These are phyloP conservation scores for Spizaetus ornatus DNA, from an alignment of 2,113 vertebrate genomes.

Conservation along the genomic window DNA sequence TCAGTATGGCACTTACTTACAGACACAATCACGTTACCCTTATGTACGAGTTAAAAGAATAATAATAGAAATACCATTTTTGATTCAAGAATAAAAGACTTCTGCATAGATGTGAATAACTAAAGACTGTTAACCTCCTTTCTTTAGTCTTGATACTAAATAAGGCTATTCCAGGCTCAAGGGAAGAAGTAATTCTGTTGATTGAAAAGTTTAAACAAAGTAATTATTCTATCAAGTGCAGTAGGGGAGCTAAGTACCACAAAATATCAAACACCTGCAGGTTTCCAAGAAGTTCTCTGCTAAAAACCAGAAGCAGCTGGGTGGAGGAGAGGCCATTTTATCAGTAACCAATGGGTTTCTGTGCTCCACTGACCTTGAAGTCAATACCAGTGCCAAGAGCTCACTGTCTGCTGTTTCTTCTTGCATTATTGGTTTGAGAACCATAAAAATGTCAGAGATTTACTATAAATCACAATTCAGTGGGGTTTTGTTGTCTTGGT, in stretches of 20 bases:
- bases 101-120: constrained; percentile 1
- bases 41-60: constrained; percentile 43
- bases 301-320: constrained; percentile 49
- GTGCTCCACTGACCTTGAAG: constrained; percentile 46
- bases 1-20: constrained; percentile 59
- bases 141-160: neutral
- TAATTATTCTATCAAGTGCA: neutral
- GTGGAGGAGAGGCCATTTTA: constrained; percentile 28
- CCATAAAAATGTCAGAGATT: constrained; percentile 31
- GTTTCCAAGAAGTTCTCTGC: neutral
- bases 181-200: neutral
- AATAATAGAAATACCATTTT: constrained; percentile 60
- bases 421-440: constrained; percentile 46
- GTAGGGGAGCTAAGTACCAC: neutral
- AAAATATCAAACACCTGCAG: constrained; percentile 19
- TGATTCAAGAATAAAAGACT: constrained; percentile 62
- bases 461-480: constrained; percentile 35
- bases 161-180: neutral
- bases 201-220: constrained; percentile 32
- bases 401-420: neutral
- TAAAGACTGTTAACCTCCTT: constrained; percentile 45
- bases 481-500: neutral
- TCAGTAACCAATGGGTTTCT: constrained; percentile 33
- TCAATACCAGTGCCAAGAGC: constrained; percentile 14
- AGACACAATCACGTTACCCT: constrained; percentile 58